Evolutionary conservation across 2,113 vertebrate genomes (phyloP).

Genomic region (Neogale vison): DNA sequence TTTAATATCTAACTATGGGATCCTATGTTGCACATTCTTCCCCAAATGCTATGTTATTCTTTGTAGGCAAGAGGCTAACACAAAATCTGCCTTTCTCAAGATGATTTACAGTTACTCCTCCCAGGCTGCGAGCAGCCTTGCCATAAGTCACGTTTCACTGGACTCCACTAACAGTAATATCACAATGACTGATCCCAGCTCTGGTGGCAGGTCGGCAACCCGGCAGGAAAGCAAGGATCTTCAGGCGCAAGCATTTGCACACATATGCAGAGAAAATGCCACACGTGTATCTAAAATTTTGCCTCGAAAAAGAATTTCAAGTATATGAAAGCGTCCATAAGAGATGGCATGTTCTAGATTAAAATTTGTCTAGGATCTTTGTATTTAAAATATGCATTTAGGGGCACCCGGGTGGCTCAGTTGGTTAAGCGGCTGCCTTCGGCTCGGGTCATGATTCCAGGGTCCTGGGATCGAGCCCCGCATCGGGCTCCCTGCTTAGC

Average conservation of each 20-base stretch:
- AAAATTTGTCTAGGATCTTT: not conserved
- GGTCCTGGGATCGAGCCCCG: too few relatives aligned
- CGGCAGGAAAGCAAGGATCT: slow-evolving; percentile 69
- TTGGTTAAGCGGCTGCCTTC: too few relatives aligned
- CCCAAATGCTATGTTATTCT: slow-evolving; percentile 93
- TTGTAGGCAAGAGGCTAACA: slow-evolving; percentile 91
- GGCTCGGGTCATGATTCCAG: too few relatives aligned
- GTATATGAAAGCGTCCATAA: slow-evolving; percentile 80
- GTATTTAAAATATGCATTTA: not conserved
- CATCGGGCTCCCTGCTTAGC: too few relatives aligned
- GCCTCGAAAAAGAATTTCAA: slow-evolving; percentile 83
- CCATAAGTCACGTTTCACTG: slow-evolving; percentile 80
- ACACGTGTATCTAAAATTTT: not conserved
- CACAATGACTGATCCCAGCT: not conserved
- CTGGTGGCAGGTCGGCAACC: not conserved
- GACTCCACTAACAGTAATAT: slow-evolving; percentile 64
- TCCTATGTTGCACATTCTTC: slow-evolving; percentile 91
- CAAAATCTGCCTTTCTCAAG: slow-evolving; percentile 90
- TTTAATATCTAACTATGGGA: slow-evolving; percentile 92
- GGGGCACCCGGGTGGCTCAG: too few relatives aligned
- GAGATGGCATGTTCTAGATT: accelerated
- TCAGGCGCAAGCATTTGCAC: slow-evolving; percentile 60
- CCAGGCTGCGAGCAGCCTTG: slow-evolving; percentile 80
- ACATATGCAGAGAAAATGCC: slow-evolving; percentile 35
- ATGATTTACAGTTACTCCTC: slow-evolving; percentile 89